Base-by-base conservation (phyloP, 2,797 vertebrate species). In the Lepilemur septentrionalis region DNA sequence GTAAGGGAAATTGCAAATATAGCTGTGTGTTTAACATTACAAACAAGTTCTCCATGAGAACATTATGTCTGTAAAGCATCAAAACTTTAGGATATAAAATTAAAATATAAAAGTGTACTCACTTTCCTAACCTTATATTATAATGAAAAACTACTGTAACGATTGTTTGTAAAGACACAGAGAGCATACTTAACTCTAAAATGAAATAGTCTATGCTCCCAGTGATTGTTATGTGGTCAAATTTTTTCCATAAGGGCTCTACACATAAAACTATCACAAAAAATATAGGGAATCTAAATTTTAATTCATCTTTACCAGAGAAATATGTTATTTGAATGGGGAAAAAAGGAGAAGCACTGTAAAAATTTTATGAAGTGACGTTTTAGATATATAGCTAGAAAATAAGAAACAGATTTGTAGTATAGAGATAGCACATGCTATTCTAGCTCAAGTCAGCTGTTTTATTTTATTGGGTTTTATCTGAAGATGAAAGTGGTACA, bases 401-500 rank as follows among this genome's bases (percentile, higher is more conserved):
- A 91, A 97, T 85, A 98, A 93, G 90, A 96, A 97, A 97, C 82
- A 97, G 96, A 97, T 98, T 98, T 97, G 95, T 95, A 97, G 95
- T 91, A 89, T 81, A 96, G 78, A 97, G 96, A 98, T 96, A 97
- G 97, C 93, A 97, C 96, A 95, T 80, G 57, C 81, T 97, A 95
- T 97, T 98, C 95, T 97, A 98, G 96, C 82, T 98, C 92, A 80
- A 96, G 97, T 98, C 97, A 97, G 97, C 94, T 97, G 89, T 95
- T 98, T 97, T 95, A 97, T 91, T 95, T 98, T 98, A 98, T 97
- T 97, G 94, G 92, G 96, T 97, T 98, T 98, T 98, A 97, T 97
- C 96, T 97, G 96, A 93, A 90, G 92, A 98, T 97, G 91, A 97
- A 98, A 98, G 96, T 85, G 95, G 96, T 41, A 91, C 83, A 98